Evolutionary conservation across 2,797 vertebrate species (phyloP), one percentile per base, ranked within the genome.

Genomic region (Acridotheres tristis): DNA sequence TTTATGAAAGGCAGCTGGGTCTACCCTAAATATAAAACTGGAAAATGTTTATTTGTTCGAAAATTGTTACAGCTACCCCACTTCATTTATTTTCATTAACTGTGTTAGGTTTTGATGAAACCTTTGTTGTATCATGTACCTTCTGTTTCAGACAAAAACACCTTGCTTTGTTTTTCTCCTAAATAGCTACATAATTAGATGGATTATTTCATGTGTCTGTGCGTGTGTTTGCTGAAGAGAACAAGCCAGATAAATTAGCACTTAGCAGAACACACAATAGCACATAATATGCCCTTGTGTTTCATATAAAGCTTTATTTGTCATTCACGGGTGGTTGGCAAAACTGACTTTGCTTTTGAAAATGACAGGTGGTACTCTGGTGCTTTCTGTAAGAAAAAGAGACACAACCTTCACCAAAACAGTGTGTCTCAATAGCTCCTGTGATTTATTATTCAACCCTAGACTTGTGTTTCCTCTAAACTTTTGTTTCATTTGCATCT

Each of bases 181-280:
- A 98, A 98, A 98, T 98, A 98, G 97, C 97, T 97, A 96, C 97
- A 96, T 98, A 98, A 98, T 98, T 98, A 98, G 97, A 96, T 96
- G 97, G 97, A 98, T 98, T 98, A 98, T 98, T 98, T 98, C 97
- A 96, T 97, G 97, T 98, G 97, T 98, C 97, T 98, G 96, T 96
- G 96, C 94, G 81, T 97, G 97, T 98, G 98, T 98, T 98, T 91
- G 89, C 98, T 97, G 97, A 97, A 95, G 97, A 98, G 98, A 98
- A 98, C 97, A 98, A 98, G 98, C 98, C 98, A 98, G 97, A 98
- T 98, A 98, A 98, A 98, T 98, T 98, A 98, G 98, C 98, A 98
- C 98, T 98, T 98, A 98, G 97, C 97, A 96, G 97, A 97, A 96
- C 96, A 95, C 97, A 98, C 98, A 98, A 98, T 98, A 97, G 97